phyloP scores from a whole-genome alignment of 2,113 vertebrate genomes.

The Seriola quinqueradiata region DNA sequence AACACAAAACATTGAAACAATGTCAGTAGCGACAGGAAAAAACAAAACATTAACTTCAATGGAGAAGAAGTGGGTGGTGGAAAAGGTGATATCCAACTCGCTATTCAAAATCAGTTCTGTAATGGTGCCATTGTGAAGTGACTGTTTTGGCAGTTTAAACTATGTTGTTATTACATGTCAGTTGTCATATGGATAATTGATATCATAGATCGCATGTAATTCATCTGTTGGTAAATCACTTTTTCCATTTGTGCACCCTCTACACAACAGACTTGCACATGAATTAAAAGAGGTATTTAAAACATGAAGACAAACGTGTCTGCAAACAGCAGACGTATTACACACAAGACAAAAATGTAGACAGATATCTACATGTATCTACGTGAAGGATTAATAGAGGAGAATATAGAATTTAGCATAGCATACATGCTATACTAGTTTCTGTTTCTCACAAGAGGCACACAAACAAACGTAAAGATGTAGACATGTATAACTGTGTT shows the following conservation, averaged over 20 bases:
- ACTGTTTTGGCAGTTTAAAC: neutral
- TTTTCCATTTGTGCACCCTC: constrained; percentile 24
- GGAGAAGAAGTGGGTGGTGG: constrained; percentile 3
- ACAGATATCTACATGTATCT: constrained; percentile 33
- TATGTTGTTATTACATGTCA: neutral
- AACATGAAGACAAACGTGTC: constrained; percentile 24
- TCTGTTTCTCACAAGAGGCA: constrained; percentile 4
- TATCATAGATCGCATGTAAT: neutral
- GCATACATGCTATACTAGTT: neutral
- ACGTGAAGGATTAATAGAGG: neutral
- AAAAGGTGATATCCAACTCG: constrained; percentile 17
- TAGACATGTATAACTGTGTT: neutral
- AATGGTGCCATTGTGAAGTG: neutral
- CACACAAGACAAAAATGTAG: constrained; percentile 34
- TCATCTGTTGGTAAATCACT: constrained; percentile 9
- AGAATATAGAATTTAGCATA: constrained; percentile 3
- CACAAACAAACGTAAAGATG: constrained; percentile 5
- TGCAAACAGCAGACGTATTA: constrained; percentile 28
- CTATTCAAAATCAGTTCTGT: neutral
- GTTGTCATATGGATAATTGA: no score
- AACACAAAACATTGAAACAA: constrained; percentile 42
- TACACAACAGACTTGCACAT: neutral
- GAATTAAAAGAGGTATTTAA: neutral
- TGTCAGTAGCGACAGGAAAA: constrained; percentile 19
- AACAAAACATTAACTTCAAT: constrained; percentile 15